Conservation (phyloP, 2,888 invertebrate genomes). For the Volucella inflata region DNA sequence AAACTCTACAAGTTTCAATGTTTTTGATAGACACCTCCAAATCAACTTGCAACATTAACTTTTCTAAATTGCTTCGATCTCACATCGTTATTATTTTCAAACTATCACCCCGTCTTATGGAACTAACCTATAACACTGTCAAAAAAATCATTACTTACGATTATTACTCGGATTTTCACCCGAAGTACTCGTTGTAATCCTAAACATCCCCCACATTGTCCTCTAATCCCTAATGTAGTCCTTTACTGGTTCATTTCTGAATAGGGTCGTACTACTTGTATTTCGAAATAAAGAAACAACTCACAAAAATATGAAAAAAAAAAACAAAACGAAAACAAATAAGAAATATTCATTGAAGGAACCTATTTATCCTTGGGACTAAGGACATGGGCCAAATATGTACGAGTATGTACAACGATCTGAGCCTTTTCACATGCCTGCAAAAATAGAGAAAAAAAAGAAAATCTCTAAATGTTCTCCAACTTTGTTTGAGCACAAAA, state of each 20-base stretch:
- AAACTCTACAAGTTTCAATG: no score
- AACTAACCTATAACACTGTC: conserved; percentile 15
- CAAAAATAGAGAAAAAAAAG: conserved; percentile 29
- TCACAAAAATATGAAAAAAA: conserved; percentile 44
- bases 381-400: conserved; percentile 4
- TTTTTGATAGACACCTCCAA: no score
- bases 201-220: not conserved
- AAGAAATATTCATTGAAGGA: conserved; percentile 46
- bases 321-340: no score
- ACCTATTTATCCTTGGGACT: conserved; percentile 7
- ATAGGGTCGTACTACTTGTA: no score
- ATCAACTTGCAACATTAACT: no score
- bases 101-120: not conserved
- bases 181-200: conserved; percentile 22
- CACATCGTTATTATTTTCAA: no score
- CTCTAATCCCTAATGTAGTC: not conserved
- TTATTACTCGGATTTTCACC: conserved; percentile 21
- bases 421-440: no score
- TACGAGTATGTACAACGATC: conserved; percentile 17
- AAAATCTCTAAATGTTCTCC: conserved; percentile 49
- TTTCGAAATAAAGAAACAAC: not conserved
- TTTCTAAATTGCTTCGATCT: no score
- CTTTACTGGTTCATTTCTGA: not conserved
- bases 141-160: conserved; percentile 36
- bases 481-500: conserved; percentile 44